phyloP scores from a whole-genome alignment of 2,797 vertebrate genomes.

The Malacoctenus gilli region DNA sequence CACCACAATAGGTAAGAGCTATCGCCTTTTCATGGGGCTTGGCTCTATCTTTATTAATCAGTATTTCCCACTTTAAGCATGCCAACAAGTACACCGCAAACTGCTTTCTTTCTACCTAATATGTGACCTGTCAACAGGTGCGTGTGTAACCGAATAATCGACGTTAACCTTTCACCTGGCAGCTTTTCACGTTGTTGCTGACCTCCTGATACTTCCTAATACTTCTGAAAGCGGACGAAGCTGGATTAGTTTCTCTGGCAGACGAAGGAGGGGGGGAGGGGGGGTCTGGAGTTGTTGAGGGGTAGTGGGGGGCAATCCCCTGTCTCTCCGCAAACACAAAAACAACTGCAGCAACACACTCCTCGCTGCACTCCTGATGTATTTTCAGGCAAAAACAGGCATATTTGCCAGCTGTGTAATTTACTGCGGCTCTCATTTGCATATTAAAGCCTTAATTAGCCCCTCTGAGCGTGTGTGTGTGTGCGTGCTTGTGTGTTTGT shows the following conservation, averaged over 20 bases:
- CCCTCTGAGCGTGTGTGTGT: conserved; percentile 87
- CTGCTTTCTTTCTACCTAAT: too few relatives aligned
- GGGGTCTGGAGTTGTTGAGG: not conserved
- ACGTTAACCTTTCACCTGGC: too few relatives aligned
- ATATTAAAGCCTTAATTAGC: conserved; percentile 99
- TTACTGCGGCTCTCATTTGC: conserved; percentile 95
- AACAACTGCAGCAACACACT: conserved; percentile 74
- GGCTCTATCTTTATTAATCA: too few relatives aligned
- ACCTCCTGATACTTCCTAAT: conserved; percentile 44
- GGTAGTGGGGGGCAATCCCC: conserved; percentile 50
- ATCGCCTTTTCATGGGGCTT: too few relatives aligned
- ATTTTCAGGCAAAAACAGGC: conserved; percentile 91
- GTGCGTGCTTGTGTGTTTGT: conserved; percentile 18
- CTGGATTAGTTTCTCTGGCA: conserved; percentile 47
- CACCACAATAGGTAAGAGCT: too few relatives aligned
- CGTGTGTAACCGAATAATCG: too few relatives aligned
- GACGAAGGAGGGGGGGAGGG: conserved; percentile 3
- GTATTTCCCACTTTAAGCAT: too few relatives aligned
- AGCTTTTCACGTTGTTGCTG: too few relatives aligned
- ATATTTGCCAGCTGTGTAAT: conserved; percentile 99
- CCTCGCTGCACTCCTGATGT: conserved; percentile 80
- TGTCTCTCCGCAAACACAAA: conserved; percentile 75
- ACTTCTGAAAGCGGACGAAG: conserved; percentile 56
- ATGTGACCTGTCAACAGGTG: too few relatives aligned
- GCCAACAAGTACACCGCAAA: too few relatives aligned